Conservation (phyloP, 92 coral and sea anemone genomes). For the Micromussa lordhowensis region DNA sequence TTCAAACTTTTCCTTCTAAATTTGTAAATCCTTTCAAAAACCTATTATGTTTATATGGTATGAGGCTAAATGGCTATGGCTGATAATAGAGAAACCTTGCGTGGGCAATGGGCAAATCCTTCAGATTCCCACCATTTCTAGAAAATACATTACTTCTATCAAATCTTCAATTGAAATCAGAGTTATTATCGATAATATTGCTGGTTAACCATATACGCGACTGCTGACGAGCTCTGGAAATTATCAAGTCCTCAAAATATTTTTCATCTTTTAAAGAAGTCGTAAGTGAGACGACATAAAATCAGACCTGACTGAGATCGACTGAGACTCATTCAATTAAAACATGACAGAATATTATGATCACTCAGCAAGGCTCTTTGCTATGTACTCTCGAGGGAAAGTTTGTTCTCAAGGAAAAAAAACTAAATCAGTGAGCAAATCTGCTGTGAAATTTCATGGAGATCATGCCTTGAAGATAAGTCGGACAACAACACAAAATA, state of each 20-base stretch:
- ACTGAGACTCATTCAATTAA: neutral
- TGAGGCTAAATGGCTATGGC: neutral
- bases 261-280: neutral
- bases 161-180: neutral
- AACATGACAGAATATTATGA: neutral
- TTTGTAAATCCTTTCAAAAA: neutral
- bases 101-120: neutral
- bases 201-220: conserved; percentile 28
- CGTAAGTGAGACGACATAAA: neutral
- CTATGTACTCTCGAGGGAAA: neutral
- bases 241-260: neutral
- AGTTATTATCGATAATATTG: conserved; percentile 5
- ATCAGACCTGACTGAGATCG: neutral
- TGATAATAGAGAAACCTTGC: neutral
- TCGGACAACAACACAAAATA: neutral
- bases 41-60: neutral
- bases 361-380: neutral
- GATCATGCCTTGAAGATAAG: neutral
- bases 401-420: neutral
- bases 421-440: neutral
- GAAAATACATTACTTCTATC: neutral
- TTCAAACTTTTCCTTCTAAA: neutral
- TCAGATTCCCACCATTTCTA: neutral
- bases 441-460: conserved; percentile 14
- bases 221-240: neutral